Evolutionary conservation across 2,113 vertebrate species (phyloP), one percentile per base, ranked within the genome.

Genomic region (Ploceus nigricollis): DNA sequence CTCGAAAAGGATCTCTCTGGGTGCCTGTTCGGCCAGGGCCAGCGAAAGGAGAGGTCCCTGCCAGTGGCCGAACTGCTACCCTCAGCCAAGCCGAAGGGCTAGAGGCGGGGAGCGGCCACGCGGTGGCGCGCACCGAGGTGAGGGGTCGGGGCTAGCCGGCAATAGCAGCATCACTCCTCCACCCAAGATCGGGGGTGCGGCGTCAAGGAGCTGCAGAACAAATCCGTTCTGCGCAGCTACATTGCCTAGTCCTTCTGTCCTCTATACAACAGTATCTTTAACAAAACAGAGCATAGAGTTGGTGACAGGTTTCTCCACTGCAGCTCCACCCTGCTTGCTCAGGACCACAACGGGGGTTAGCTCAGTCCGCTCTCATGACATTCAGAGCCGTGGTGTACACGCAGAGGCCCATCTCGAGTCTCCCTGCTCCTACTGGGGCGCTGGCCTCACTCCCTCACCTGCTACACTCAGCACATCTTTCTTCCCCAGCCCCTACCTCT

Each of bases 321-420:
- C 47, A 68, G 24, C 40, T 68, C 10, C 30, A 45, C 11, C 5
- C 48, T 72, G 7, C 35, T 81, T 11, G 1, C 47, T 37, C 57
- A 54, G 24, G 5, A 81, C n/a, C 30, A 53, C 5, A 64, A 45
- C 5, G 56, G 11, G 13, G 4, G 3, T 37, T 40, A 51, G 50
- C 16, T 70, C 42, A 19, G n/a, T 9, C 31, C 22, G 10, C 19
- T 3, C 16, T 39, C 13, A 10, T 2, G 15, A 4, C 2, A 0
- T 40, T 33, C 17, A 25, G 4, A 56, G 15, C 54, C 45, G 16
- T 7, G 37, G 9, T 4, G 28, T 17, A 66, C 27, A 35, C 16
- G 33, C 1, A 77, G 9, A 40, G 16, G 18, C 7, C 21, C 17
- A 39, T 5, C 33, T 28, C 0, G 0, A 51, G 23, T 7, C 30